These are phyloP conservation scores for Trichogramma dendrolimi DNA, from an alignment of 2,888 invertebrate species.

Conservation along the genomic window DNA sequence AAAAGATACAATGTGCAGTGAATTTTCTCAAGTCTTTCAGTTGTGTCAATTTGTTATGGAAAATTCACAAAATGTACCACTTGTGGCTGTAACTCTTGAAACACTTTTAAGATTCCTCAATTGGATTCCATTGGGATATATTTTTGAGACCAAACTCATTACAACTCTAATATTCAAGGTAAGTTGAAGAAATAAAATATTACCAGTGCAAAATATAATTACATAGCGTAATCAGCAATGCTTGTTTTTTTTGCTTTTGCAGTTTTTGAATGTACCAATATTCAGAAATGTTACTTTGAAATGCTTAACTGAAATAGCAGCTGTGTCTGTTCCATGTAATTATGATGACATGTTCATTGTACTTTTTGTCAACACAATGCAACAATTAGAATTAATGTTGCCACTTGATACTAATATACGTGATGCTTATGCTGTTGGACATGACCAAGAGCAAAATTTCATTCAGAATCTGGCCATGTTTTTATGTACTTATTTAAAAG, in stretches of 20 bases:
- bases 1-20: conserved; percentile 98
- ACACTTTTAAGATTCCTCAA: conserved; percentile 94
- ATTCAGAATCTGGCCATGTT: conserved; percentile 98
- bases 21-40: conserved; percentile 97
- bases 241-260: conserved; percentile 36
- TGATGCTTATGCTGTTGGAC: conserved; percentile 87
- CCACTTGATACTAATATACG: conserved; percentile 88
- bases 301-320: conserved; percentile 97
- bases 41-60: conserved; percentile 97
- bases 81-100: conserved; percentile 93
- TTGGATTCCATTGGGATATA: conserved; percentile 99
- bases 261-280: conserved; percentile 94
- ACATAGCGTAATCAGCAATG: neutral
- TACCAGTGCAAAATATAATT: neutral
- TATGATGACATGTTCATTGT: conserved; percentile 91
- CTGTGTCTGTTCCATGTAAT: conserved; percentile 73
- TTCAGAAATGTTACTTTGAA: conserved; percentile 97
- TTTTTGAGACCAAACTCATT: conserved; percentile 97
- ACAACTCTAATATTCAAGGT: conserved; percentile 86
- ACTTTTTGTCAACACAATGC: conserved; percentile 88
- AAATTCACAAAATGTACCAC: conserved; percentile 93
- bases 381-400: conserved; percentile 86
- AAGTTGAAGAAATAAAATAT: conserved; percentile 18
- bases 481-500: conserved; percentile 92
- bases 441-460: conserved; percentile 97